Percentiles rank a stretch among this genome's conserved stretches.
phyloP scores from a whole-genome alignment of 1,140 invertebrate species.

The Eueides isabella region DNA sequence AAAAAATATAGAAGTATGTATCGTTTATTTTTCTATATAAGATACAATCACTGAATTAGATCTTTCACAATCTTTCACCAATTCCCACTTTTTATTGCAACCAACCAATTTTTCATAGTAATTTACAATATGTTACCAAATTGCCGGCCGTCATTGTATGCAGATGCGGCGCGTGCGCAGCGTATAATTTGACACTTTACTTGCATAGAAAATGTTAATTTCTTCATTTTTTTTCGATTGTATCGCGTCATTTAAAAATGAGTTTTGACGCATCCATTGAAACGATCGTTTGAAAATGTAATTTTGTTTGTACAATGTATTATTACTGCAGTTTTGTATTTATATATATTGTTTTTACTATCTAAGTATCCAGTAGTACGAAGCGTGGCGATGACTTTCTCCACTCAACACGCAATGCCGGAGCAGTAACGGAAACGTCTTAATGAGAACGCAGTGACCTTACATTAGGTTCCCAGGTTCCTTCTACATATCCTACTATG shows the following conservation, averaged over 20 bases:
- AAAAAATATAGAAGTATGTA: no score
- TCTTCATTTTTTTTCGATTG: constrained; percentile 39
- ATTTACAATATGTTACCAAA: constrained; percentile 18
- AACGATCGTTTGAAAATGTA: background rate
- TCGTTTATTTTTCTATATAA: no score
- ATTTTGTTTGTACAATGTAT: background rate
- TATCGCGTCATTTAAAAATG: constrained; percentile 20
- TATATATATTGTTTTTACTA: background rate
- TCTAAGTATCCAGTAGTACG: no score
- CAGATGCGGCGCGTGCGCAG: constrained; percentile 43
- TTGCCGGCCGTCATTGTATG: constrained; percentile 52
- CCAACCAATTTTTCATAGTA: constrained; percentile 15
- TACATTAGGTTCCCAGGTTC: no score
- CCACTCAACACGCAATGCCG: no score
- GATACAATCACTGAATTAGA: no score
- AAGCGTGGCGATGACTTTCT: no score
- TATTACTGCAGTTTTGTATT: background rate
- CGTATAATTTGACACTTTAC: constrained; percentile 45
- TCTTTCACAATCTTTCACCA: no score
- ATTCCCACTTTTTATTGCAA: background rate
- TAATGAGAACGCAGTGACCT: no score
- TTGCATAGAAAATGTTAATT: constrained; percentile 53
- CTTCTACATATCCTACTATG: no score
- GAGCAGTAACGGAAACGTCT: no score
- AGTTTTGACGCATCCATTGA: constrained; percentile 6